Percentiles rank a stretch among this genome's conserved stretches.
These are phyloP conservation scores for Cervus canadensis DNA, from an alignment of 2,113 vertebrate species.

Conservation along the genomic window DNA sequence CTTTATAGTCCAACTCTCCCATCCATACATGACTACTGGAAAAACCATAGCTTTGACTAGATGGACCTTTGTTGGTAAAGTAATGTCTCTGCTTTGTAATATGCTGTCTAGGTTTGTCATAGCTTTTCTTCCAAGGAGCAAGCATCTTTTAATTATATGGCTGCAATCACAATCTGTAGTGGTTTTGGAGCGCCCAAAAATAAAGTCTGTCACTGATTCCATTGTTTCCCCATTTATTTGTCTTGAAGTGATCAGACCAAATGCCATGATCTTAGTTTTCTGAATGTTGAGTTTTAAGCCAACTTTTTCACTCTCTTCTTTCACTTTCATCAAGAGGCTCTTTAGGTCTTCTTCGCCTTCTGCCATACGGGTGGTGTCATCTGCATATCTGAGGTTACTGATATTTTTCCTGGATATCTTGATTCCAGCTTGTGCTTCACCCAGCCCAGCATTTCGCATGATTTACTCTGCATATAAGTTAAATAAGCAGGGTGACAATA, in stretches of 20 bases:
- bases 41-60: neutral
- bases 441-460: neutral
- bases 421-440: neutral
- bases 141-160: neutral
- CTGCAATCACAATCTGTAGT: neutral
- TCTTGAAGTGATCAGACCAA: neutral
- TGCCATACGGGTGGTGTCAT: neutral
- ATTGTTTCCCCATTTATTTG: neutral
- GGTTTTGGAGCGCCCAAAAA: neutral
- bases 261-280: neutral
- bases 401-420: neutral
- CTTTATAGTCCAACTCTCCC: neutral
- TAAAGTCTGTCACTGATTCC: neutral
- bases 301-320: neutral
- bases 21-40: neutral
- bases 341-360: neutral
- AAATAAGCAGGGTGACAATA: neutral
- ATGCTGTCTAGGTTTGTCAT: neutral
- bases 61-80: neutral
- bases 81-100: neutral
- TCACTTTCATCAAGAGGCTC: neutral
- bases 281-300: neutral
- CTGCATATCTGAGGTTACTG: neutral
- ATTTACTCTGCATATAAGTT: neutral
- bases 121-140: neutral